phyloP scores from a whole-genome alignment of 1,140 invertebrate species.

The Cyclargus thomasi region DNA sequence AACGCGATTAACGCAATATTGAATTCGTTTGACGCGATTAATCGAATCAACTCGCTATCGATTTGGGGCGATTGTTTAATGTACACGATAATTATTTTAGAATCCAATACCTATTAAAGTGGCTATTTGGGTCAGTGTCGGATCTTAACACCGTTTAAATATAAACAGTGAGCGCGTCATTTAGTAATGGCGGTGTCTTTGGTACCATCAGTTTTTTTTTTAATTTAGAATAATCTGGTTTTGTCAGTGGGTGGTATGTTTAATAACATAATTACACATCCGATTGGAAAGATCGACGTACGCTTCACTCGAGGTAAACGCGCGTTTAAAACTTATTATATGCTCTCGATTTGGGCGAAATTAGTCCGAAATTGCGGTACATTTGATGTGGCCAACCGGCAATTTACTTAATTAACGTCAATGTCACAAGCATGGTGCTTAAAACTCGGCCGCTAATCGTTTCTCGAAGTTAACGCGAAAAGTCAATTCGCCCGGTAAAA shows the following conservation, averaged over 20 bases:
- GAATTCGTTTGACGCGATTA: not conserved
- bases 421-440: constrained; percentile 6
- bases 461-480: constrained; percentile 11
- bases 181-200: too few relatives aligned
- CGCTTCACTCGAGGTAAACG: not conserved
- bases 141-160: not conserved
- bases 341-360: not conserved
- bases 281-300: not conserved
- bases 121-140: constrained; percentile 4
- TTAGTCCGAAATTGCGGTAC: constrained; percentile 2
- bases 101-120: constrained; percentile 4
- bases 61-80: constrained; percentile 1
- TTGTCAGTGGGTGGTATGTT: not conserved
- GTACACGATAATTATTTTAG: constrained; percentile 2
- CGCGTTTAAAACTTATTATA: constrained; percentile 1
- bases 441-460: constrained; percentile 5
- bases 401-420: constrained; percentile 11
- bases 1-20: not conserved
- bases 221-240: not conserved
- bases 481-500: constrained; percentile 8
- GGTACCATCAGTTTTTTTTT: too few relatives aligned
- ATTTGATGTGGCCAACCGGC: not conserved
- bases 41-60: not conserved
- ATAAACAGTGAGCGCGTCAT: not conserved
- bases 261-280: not conserved